Evolutionary conservation across 2,113 vertebrate genomes (phyloP).

Genomic region (Atractosteus spatula): DNA sequence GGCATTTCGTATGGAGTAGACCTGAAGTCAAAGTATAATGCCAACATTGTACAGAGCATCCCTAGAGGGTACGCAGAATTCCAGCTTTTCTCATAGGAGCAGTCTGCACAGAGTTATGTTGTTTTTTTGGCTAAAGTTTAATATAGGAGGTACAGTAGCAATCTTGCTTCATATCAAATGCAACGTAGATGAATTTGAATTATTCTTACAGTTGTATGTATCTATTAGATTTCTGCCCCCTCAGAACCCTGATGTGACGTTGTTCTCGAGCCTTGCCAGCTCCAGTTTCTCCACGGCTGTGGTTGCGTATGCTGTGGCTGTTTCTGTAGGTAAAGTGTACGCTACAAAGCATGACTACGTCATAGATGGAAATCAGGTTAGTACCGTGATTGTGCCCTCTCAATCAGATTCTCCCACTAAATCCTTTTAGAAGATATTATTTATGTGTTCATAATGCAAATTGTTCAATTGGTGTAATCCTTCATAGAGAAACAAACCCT

Average conservation of each 20-base stretch:
- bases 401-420: background rate
- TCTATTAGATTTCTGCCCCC: slow-evolving; percentile 73
- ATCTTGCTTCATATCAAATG: background rate
- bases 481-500: no score
- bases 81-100: slow-evolving; percentile 37
- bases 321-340: slow-evolving; percentile 83
- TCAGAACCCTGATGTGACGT: slow-evolving; percentile 52
- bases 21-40: slow-evolving; percentile 72
- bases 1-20: slow-evolving; percentile 76
- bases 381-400: background rate
- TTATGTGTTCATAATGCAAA: no score
- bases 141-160: background rate
- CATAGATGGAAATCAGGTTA: slow-evolving; percentile 83
- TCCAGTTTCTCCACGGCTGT: slow-evolving; percentile 80
- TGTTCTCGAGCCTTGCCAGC: slow-evolving; percentile 70
- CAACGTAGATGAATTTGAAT: no score
- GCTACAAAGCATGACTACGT: slow-evolving; percentile 77
- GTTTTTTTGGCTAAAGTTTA: no score
- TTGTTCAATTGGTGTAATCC: no score
- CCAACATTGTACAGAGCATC: slow-evolving; percentile 77
- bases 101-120: slow-evolving; percentile 25
- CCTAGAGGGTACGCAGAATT: slow-evolving; percentile 64
- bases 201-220: no score
- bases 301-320: slow-evolving; percentile 79
- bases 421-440: no score